These are phyloP conservation scores for Sarcophaga rosellei DNA, from an alignment of 2,888 invertebrate species.

Conservation along the genomic window DNA sequence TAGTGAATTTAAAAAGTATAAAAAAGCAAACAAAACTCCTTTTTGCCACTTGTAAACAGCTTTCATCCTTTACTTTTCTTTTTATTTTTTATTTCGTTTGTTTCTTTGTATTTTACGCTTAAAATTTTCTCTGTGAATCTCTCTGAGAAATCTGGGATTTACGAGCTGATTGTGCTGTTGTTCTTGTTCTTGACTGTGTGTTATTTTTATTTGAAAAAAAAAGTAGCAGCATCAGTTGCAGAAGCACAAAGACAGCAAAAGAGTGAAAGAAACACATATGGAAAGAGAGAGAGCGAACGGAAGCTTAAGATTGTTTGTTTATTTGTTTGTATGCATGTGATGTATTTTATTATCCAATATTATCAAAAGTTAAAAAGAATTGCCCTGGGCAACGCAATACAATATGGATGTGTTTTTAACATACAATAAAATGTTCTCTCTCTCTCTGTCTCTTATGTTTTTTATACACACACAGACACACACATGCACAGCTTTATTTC, in stretches of 20 bases:
- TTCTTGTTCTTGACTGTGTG: not conserved
- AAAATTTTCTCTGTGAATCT: not conserved
- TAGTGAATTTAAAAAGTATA: no score
- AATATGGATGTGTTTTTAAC: slow-evolving; percentile 23
- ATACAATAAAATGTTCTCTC: slow-evolving; percentile 23
- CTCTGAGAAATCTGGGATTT: slow-evolving; percentile 21
- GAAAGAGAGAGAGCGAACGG: not conserved
- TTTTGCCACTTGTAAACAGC: slow-evolving; percentile 14
- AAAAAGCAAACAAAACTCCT: not conserved
- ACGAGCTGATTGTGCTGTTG: slow-evolving; percentile 11
- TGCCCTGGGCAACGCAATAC: slow-evolving; percentile 57
- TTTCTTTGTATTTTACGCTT: no score
- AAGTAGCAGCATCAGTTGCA: not conserved
- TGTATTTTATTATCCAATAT: slow-evolving; percentile 58
- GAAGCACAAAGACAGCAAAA: not conserved
- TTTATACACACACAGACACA: slow-evolving; percentile 1
- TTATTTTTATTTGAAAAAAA: not conserved
- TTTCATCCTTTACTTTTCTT: not conserved
- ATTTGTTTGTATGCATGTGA: slow-evolving; percentile 4
- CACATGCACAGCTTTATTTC: not conserved
- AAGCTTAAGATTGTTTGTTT: not conserved
- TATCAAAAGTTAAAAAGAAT: slow-evolving; percentile 60
- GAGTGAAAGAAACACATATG: not conserved
- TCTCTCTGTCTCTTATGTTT: slow-evolving; percentile 35
- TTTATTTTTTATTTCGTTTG: not conserved